phyloP scores from a whole-genome alignment of 2,113 vertebrate species.

The Pipra filicauda region DNA sequence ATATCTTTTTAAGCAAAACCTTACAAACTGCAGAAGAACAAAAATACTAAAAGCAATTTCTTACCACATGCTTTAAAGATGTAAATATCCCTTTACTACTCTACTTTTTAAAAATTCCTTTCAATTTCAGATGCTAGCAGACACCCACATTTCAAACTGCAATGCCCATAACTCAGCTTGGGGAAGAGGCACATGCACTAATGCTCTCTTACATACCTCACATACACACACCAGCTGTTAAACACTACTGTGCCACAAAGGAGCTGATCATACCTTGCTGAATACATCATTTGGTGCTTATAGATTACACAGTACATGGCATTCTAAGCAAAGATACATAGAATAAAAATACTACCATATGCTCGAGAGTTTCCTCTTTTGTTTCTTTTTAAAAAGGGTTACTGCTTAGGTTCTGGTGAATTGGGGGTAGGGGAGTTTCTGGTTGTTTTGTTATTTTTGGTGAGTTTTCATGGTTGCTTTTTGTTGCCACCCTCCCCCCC shows the following conservation, averaged over 20 bases:
- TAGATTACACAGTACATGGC: neutral
- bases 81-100: neutral
- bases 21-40: neutral
- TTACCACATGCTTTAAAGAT: neutral
- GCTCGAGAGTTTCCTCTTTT: neutral
- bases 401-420: neutral
- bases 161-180: neutral
- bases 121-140: neutral
- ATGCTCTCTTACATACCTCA: neutral
- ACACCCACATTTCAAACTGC: neutral
- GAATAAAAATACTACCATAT: neutral
- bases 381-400: neutral
- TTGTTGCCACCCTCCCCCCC: too few species aligned
- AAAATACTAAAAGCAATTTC: neutral
- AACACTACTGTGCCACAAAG: neutral
- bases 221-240: neutral
- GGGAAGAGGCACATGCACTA: neutral
- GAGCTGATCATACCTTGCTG: neutral
- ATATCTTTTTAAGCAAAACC: neutral
- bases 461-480: neutral
- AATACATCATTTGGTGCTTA: neutral
- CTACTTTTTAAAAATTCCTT: neutral
- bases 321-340: neutral
- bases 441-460: neutral
- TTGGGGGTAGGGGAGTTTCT: neutral